phyloP scores from a whole-genome alignment of 1,140 invertebrate species.

The Drosophila bipectinata region DNA sequence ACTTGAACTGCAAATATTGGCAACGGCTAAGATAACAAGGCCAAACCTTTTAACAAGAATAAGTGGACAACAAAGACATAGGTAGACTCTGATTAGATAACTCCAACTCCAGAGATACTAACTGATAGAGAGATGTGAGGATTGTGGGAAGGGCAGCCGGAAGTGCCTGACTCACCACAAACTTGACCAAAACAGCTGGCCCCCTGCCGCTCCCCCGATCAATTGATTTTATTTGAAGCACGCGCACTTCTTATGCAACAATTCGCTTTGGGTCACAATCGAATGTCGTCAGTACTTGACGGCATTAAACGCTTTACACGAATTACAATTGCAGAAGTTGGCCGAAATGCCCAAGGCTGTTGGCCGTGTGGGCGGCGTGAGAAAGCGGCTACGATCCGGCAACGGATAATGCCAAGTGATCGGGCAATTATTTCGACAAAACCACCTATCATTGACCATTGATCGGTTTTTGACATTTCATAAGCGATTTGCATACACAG shows the following conservation, averaged over 20 bases:
- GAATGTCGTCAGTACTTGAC: constrained; percentile 1
- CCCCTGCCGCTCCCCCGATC: constrained; percentile 11
- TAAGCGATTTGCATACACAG: too few species aligned
- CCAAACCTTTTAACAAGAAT: constrained; percentile 77
- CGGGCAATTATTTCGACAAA: neutral
- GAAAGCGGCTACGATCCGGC: constrained; percentile 14
- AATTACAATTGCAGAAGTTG: constrained; percentile 40
- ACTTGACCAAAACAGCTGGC: constrained; percentile 7
- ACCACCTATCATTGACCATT: neutral
- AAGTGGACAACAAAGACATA: constrained; percentile 44
- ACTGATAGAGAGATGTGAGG: neutral
- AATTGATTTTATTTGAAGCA: constrained; percentile 71
- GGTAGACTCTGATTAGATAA: constrained; percentile 31
- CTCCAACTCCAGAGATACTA: neutral
- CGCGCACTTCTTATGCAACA: constrained; percentile 63
- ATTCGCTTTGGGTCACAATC: constrained; percentile 31
- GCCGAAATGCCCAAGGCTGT: constrained; percentile 29
- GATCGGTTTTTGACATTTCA: too few species aligned
- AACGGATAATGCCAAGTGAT: constrained; percentile 14
- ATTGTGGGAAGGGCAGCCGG: constrained; percentile 6
- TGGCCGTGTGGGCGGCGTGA: constrained; percentile 24
- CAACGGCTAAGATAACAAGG: constrained; percentile 45
- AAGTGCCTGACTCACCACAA: constrained; percentile 9
- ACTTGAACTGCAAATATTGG: constrained; percentile 59
- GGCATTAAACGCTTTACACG: constrained; percentile 1